Percentiles rank a stretch among this genome's conserved stretches.
These are phyloP conservation scores for Rallus limicola DNA, from an alignment of 2,113 vertebrate species.

Conservation along the genomic window DNA sequence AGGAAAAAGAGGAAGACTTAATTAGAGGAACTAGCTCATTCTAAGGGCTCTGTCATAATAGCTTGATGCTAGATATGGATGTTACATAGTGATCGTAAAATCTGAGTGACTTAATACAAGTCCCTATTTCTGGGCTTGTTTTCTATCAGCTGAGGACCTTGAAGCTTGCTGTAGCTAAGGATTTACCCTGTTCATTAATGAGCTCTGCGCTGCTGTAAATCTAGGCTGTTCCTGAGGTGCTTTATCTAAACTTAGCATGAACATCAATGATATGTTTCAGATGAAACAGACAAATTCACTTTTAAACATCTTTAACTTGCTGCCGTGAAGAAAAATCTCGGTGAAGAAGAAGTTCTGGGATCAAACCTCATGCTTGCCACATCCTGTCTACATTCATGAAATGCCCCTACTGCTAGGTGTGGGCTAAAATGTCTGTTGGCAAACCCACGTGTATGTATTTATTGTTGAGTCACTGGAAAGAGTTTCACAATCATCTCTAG, in stretches of 20 bases:
- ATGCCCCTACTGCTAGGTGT: background rate
- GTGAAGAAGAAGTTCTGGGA: background rate
- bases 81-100: background rate
- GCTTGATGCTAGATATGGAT: background rate
- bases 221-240: background rate
- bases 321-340: background rate
- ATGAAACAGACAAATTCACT: background rate
- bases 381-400: background rate
- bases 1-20: slow-evolving; percentile 8
- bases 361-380: background rate
- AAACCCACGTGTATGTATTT: background rate
- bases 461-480: background rate
- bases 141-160: background rate
- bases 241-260: background rate
- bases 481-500: background rate
- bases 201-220: background rate
- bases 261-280: background rate
- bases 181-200: background rate
- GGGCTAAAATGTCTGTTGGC: background rate
- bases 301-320: background rate
- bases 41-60: background rate
- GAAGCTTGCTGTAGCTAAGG: background rate
- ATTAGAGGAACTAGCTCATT: background rate
- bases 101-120: background rate
- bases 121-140: background rate